Evolutionary conservation across 2,113 vertebrate genomes (phyloP).

Genomic region (Amia ocellicauda): DNA sequence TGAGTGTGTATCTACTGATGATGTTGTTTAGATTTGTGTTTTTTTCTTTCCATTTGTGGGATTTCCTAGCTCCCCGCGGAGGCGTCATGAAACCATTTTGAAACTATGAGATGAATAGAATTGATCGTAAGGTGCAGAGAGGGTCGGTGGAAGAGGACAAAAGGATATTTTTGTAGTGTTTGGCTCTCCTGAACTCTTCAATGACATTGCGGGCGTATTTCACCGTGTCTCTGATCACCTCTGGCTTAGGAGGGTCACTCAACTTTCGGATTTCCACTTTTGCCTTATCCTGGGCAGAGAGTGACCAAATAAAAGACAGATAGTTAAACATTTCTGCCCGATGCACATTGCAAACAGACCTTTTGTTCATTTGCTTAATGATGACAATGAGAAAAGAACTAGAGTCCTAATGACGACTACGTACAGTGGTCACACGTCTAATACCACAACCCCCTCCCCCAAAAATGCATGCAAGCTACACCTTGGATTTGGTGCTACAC

Average conservation of each 20-base stretch:
- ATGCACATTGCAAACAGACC: background rate
- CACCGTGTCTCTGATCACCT: conserved; percentile 75
- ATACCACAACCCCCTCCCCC: too few species aligned
- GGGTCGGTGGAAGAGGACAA: background rate
- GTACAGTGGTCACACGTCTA: too few species aligned
- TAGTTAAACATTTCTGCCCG: background rate
- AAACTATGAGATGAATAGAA: too few species aligned
- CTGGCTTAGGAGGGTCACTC: conserved; percentile 64
- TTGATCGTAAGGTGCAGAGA: too few species aligned
- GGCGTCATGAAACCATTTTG: too few species aligned
- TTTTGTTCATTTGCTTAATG: too few species aligned
- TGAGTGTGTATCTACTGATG: too few species aligned
- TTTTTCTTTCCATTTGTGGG: too few species aligned
- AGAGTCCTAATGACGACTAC: too few species aligned
- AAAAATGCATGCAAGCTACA: conserved; percentile 37
- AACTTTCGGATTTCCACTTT: conserved; percentile 81
- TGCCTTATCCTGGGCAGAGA: conserved; percentile 74
- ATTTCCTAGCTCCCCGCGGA: too few species aligned
- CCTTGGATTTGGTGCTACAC: conserved; percentile 79
- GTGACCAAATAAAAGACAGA: background rate
- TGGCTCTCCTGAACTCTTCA: conserved; percentile 83
- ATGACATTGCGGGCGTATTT: conserved; percentile 81
- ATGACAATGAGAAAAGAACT: too few species aligned
- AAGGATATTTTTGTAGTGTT: conserved; percentile 92
- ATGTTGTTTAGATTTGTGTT: too few species aligned